Conservation (phyloP, 35 echinoderm and acorn worm genomes). For the Chiridota heheva region DNA sequence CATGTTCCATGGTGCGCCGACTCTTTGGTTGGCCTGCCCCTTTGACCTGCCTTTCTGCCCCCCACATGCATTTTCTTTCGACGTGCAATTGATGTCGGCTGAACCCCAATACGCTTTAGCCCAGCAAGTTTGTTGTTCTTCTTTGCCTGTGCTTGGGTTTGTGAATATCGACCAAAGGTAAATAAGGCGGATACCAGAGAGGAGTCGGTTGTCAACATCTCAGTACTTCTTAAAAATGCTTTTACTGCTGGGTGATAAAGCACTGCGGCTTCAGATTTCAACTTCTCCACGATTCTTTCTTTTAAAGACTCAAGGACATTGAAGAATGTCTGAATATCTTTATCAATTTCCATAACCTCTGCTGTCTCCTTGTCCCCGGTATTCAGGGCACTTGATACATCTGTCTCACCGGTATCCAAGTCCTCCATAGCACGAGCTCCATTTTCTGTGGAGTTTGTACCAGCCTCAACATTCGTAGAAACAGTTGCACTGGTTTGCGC, state of each 20-base stretch:
- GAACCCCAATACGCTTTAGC: conserved; percentile 29
- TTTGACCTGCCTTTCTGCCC: conserved; percentile 9
- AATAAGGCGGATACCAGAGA: neutral
- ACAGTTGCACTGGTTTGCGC: neutral
- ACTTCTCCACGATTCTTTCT: neutral
- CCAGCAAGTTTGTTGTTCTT: neutral
- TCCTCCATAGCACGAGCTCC: neutral
- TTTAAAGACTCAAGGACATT: too few relatives aligned
- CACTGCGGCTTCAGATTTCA: neutral
- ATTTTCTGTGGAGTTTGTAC: neutral
- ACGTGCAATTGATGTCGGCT: conserved; percentile 35
- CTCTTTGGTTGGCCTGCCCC: conserved; percentile 19
- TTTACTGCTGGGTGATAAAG: conserved; percentile 3
- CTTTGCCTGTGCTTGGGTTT: neutral
- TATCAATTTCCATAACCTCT: too few relatives aligned
- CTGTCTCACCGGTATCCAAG: too few relatives aligned
- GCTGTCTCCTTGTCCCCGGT: too few relatives aligned
- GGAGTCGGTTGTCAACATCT: conserved; percentile 1
- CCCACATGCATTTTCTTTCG: conserved; percentile 28
- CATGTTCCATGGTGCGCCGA: conserved; percentile 15
- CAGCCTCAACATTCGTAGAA: neutral
- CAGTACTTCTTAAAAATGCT: neutral
- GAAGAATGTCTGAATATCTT: too few relatives aligned
- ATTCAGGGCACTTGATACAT: too few relatives aligned
- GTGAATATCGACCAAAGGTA: neutral